Evolutionary conservation across 2,113 vertebrate species (phyloP), one percentile per base, ranked within the genome.

Genomic region (Myotis brandtii): DNA sequence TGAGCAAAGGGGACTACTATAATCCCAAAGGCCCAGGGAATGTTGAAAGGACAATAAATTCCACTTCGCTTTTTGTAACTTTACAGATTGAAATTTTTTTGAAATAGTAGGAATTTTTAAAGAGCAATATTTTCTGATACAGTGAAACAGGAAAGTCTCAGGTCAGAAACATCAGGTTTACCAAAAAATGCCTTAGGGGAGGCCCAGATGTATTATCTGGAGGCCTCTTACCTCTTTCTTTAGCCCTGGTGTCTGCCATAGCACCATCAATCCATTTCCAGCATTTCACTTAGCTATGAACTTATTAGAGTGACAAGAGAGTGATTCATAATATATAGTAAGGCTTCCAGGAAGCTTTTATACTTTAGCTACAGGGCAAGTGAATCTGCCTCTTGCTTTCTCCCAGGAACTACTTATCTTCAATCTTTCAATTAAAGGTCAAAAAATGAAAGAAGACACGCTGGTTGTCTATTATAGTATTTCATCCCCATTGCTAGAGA

Each of bases 341-440:
- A 97, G 86, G 95, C 96, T 98, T 97, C 97, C 94, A 97, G 97
- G 98, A 98, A 98, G 97, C 97, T 96, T 97, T 98, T 98, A 96
- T 94, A 95, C 97, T 98, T 97, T 97, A 97, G 96, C 97, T 98
- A 82, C 96, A 95, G 98, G 97, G 97, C 98, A 98, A 98, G 97
- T 98, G 98, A 98, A 98, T 98, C 98, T 98, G 98, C 97, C 98
- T 98, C 98, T 98, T 97, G 97, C 98, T 97, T 98, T 98, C 96
- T 98, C 89, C 23, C 85, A 98, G 98, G 97, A 98, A 97, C 97
- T 98, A 98, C 98, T 98, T 98, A 98, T 98, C 98, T 98, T 98
- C 97, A 98, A 98, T 98, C 98, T 98, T 99, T 98, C 98, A 98
- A 98, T 99, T 99, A 98, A 98, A 98, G 98, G 98, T 99, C 98